Base-by-base conservation (phyloP, 2,888 invertebrate species). In the Platynereis dumerilii region DNA sequence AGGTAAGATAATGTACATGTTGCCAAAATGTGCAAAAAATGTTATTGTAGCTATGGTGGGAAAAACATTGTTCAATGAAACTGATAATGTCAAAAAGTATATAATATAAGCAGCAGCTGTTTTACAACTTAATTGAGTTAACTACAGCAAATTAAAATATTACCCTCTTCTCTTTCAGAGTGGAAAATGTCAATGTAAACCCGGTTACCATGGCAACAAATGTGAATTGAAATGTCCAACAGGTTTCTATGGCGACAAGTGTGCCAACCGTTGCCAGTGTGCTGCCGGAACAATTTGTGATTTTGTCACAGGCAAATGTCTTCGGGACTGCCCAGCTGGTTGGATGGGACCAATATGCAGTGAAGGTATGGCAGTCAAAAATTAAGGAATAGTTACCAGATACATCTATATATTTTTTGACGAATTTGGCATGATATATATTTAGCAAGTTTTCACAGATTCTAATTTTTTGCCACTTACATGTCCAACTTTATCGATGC, bases 181-280 rank as follows among this genome's bases (percentile, higher is more conserved):
- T 65, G 98, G 98, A 2, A 88, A 88, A 75, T 98, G 97, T 83
- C 74, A 80, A 29, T 87, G 87, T 72, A 81, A 82, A 42, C 79
- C 85, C 7, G 87, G 87, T 1, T 87, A 78, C 75, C 75, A 76
- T 39, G 86, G 86, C 3, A 74, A 76, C 15, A 70, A 74, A 22
- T 87, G 87, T 72, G 76, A 83, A 34, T 69, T 80, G 63, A 72
- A 82, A n/a, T 83, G 83, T 67, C 71, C 73, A 7, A 69, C 73
- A 1, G 80, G 78, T 24, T 72, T 57, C 59, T 83, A 69, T 64
- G 83, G 83, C 10, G 65, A 69, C n/a, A 72, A 72, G n/a, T 83
- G 83, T 70, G 66, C 69, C 20, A 63, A 73, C 62, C 52, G 58
- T n/a, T 83, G 83, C 67, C 67, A 70, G 27, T 83, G 83, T 66